A percentile compares a stretch with the other conserved stretches of the same genome.
These are phyloP conservation scores for Druceiella hillmani DNA, from an alignment of 2,888 invertebrate genomes.

Conservation along the genomic window DNA sequence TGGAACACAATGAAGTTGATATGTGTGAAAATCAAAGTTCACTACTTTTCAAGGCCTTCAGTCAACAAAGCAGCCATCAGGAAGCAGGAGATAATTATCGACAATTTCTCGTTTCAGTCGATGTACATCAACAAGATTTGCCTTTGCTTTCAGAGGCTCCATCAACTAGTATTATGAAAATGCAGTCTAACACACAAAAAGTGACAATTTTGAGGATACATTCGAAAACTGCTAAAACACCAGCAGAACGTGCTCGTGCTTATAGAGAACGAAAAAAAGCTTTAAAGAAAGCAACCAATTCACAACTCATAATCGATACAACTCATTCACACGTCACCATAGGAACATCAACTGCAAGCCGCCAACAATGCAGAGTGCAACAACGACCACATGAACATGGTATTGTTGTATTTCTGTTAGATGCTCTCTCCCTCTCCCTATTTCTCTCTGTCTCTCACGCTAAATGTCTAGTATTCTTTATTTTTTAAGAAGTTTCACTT, in stretches of 20 bases:
- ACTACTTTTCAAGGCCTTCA: constrained; percentile 10
- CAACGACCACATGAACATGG: constrained; percentile 2
- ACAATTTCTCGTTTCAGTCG: too few species aligned
- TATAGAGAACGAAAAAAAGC: constrained; percentile 12
- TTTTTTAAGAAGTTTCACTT: too few species aligned
- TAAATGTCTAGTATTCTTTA: too few species aligned
- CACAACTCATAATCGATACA: constrained; percentile 1
- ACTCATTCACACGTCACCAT: neutral
- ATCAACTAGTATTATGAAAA: too few species aligned
- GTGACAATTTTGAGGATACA: neutral
- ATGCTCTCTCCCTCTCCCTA: too few species aligned
- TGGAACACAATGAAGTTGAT: constrained; percentile 6
- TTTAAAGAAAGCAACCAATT: constrained; percentile 9
- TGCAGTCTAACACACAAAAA: too few species aligned
- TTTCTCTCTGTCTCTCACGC: too few species aligned
- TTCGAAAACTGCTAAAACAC: constrained; percentile 11
- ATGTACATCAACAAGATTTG: too few species aligned
- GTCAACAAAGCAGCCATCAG: constrained; percentile 9
- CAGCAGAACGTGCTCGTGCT: constrained; percentile 12
- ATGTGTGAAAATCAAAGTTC: constrained; percentile 10
- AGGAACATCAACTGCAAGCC: neutral
- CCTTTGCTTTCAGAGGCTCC: too few species aligned
- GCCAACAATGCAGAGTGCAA: neutral
- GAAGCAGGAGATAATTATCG: neutral
- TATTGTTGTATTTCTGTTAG: too few species aligned